These are phyloP conservation scores for Etheostoma perlongum DNA, from an alignment of 2,797 vertebrate species.

Conservation along the genomic window DNA sequence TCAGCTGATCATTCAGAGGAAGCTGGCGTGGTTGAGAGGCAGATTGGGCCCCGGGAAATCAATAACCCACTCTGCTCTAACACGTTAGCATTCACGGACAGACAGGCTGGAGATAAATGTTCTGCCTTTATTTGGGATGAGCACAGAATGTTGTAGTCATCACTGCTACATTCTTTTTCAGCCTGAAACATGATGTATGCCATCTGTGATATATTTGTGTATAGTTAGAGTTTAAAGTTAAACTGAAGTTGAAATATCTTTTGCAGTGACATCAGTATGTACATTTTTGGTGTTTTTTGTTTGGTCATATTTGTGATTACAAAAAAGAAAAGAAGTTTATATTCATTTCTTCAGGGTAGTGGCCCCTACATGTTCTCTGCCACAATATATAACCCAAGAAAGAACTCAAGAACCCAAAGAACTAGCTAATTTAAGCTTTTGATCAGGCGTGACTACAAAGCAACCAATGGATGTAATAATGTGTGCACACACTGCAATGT, in stretches of 20 bases:
- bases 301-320: neutral
- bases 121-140: slow-evolving; percentile 22
- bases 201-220: neutral
- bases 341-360: no score
- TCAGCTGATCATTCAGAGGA: slow-evolving; percentile 52
- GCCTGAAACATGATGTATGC: neutral
- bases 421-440: no score
- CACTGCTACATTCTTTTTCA: slow-evolving; percentile 11
- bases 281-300: neutral
- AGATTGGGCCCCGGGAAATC: slow-evolving; percentile 14
- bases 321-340: neutral
- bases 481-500: neutral
- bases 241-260: neutral
- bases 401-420: no score
- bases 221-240: neutral
- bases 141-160: slow-evolving; percentile 3
- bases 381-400: no score
- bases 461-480: no score
- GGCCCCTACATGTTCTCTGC: no score
- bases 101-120: slow-evolving; percentile 11
- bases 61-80: slow-evolving; percentile 37
- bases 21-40: slow-evolving; percentile 7
- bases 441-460: no score
- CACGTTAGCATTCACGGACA: slow-evolving; percentile 30
- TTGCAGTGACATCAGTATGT: no score